Evolutionary conservation across 2,113 vertebrate species (phyloP).

Genomic region (Ammodytes marinus): DNA sequence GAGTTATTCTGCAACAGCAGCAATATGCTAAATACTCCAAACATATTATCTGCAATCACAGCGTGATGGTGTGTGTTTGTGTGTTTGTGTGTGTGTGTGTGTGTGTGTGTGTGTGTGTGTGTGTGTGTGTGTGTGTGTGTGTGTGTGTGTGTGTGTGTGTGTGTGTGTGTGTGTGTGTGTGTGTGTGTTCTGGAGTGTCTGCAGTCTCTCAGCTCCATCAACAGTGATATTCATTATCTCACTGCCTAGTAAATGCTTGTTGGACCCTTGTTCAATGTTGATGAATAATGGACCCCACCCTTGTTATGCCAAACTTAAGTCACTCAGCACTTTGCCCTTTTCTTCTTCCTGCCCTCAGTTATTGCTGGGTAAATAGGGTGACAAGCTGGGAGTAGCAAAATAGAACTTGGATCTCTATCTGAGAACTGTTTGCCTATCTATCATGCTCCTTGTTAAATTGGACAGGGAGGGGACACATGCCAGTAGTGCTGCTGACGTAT

Average conservation of each 20-base stretch:
- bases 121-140: background rate
- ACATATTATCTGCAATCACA: constrained; percentile 41
- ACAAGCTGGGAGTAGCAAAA: constrained; percentile 36
- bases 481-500: background rate
- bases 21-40: constrained; percentile 44
- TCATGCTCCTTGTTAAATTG: constrained; percentile 31
- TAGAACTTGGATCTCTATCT: constrained; percentile 37
- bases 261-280: constrained; percentile 60
- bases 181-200: background rate
- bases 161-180: background rate
- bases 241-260: constrained; percentile 45
- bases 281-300: constrained; percentile 68
- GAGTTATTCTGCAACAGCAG: constrained; percentile 23
- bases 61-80: background rate
- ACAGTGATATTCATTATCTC: constrained; percentile 65
- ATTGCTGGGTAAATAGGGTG: constrained; percentile 51
- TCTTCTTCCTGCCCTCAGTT: constrained; percentile 42
- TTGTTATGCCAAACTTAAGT: constrained; percentile 67
- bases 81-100: background rate
- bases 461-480: background rate
- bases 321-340: constrained; percentile 63
- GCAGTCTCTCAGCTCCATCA: constrained; percentile 39
- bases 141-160: too few species aligned
- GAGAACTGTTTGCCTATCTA: constrained; percentile 23
- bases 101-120: background rate